Base-by-base conservation (phyloP, 1,140 invertebrate species). In the Bombus polaris region DNA sequence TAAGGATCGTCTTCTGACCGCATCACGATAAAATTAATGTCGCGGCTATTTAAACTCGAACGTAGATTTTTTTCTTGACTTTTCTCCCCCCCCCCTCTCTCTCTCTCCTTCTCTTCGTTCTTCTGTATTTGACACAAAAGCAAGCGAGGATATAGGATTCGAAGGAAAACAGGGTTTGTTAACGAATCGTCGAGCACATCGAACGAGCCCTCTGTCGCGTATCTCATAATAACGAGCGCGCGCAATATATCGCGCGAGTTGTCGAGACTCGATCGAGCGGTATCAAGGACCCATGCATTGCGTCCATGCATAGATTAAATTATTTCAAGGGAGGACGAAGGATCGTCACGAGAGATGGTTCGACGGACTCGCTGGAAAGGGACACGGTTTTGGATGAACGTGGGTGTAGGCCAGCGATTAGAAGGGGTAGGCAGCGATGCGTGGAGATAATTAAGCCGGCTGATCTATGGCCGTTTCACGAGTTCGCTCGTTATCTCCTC, bases 401-500 rank as follows among this genome's bases (percentile, higher is more conserved):
- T 87, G 87, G 88, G 88, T 84, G 87, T 87, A 88, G 79, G 47
- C 74, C 68, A 32, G 62, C 87, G 88, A 91, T 89, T 87, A 90
- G 87, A 89, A 91, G 87, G 92, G 93, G 92, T 92, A 92, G 92
- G 91, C 89, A 90, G 92, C 92, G 93, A 94, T 95, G 94, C 93
- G 93, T 93, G 91, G 92, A 94, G 94, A 95, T 95, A 95, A 95
- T 95, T 95, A 95, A 95, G 94, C 94, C 92, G 91, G 87, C 90
- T 95, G 95, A 95, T 95, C 92, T 95, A 95, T 95, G 92, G 94
- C 87, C 94, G 89, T 94, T 95, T 95, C 94, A 94, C 95, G 94
- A 95, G 94, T 95, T 95, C 93, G 94, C 95, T 95, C 95, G 95
- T 95, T 95, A 95, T 95, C 95, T 95, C 94, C 94, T 93, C 93